phyloP scores from a whole-genome alignment of 2,113 vertebrate genomes.

The Elachura formosa region DNA sequence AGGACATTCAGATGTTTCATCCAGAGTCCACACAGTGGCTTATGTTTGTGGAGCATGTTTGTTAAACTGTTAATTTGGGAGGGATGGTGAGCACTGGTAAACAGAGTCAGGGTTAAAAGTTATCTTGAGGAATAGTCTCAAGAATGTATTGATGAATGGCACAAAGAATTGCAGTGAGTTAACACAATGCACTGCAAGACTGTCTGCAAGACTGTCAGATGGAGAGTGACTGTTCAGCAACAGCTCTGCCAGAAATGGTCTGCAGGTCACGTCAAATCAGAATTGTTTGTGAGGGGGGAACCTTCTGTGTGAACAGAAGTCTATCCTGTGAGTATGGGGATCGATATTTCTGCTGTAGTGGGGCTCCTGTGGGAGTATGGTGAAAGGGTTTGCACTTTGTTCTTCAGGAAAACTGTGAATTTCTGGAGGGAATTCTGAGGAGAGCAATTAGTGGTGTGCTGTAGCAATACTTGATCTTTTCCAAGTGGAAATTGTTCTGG shows the following conservation, averaged over 20 bases:
- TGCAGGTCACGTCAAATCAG: background rate
- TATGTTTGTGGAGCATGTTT: background rate
- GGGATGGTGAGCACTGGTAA: background rate
- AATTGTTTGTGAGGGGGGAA: rapidly evolving
- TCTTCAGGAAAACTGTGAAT: background rate
- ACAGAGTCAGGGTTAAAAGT: background rate
- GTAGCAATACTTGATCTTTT: background rate
- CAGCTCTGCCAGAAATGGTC: background rate
- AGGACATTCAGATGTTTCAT: background rate
- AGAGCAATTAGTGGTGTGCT: background rate
- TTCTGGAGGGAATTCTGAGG: background rate
- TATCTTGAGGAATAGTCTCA: background rate
- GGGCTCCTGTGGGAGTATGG: background rate
- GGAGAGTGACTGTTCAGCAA: background rate
- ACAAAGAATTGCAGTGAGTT: background rate
- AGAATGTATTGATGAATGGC: background rate
- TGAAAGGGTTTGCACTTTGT: background rate
- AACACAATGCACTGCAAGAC: background rate
- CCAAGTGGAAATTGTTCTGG: background rate
- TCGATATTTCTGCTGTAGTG: background rate
- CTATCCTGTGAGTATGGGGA: background rate
- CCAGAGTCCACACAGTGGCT: background rate
- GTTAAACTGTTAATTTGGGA: background rate
- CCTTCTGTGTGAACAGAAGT: background rate
- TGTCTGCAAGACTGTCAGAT: background rate